Conservation (phyloP, 2,113 vertebrate species). For the Athene cunicularia region DNA sequence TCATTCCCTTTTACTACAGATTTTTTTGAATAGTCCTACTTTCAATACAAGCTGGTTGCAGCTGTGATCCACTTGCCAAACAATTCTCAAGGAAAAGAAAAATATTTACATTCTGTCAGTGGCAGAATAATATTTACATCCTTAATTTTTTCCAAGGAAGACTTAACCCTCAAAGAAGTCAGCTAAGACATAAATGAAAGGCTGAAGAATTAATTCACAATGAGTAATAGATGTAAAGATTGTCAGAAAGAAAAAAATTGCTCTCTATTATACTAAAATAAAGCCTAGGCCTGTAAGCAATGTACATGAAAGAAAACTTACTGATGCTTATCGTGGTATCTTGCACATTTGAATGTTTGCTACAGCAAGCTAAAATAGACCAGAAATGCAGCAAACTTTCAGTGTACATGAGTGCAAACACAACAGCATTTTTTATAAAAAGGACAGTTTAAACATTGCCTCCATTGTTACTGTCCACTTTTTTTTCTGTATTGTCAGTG, state of each 20-base stretch:
- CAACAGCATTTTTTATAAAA: not conserved
- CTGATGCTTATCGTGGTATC: not conserved
- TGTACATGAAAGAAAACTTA: not conserved
- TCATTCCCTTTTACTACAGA: not conserved
- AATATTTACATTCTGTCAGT: not conserved
- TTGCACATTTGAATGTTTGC: not conserved
- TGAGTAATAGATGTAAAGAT: not conserved
- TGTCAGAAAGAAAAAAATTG: not conserved
- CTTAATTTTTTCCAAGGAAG: not conserved
- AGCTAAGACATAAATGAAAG: not conserved
- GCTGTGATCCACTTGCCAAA: not conserved
- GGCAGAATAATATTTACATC: not conserved
- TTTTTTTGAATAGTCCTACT: not conserved
- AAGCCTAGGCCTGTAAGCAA: not conserved
- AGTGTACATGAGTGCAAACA: not conserved
- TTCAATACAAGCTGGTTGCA: not conserved
- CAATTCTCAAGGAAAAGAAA: not conserved
- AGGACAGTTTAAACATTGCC: not conserved
- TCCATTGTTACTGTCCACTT: not conserved
- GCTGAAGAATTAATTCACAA: not conserved
- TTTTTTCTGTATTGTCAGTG: not conserved
- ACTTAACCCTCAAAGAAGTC: not conserved
- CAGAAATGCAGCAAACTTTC: not conserved
- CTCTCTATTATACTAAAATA: not conserved
- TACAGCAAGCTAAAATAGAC: not conserved